A percentile compares a stretch with the other conserved stretches of the same genome.
These are phyloP conservation scores for Novumbra hubbsi DNA, from an alignment of 2,797 vertebrate species.

Conservation along the genomic window DNA sequence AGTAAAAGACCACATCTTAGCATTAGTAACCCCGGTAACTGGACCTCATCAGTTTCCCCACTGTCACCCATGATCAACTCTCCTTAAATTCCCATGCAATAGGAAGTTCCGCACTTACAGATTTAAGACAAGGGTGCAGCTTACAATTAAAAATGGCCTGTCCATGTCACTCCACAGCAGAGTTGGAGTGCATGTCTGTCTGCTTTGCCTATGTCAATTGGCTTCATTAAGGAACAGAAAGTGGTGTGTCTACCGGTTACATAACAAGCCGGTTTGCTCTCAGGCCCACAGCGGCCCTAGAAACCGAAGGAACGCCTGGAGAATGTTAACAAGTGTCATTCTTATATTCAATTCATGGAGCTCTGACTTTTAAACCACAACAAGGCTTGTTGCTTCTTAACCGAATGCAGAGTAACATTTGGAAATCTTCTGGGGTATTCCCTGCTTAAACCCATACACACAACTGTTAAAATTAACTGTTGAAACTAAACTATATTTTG, in stretches of 20 bases:
- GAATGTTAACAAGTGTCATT: background rate
- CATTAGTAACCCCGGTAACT: too few species aligned
- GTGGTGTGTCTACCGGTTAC: background rate
- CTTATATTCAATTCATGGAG: background rate
- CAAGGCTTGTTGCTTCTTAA: background rate
- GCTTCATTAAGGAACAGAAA: background rate
- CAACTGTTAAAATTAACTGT: too few species aligned
- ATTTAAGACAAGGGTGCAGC: background rate
- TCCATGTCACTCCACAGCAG: background rate
- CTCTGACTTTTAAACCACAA: background rate
- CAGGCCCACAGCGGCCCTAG: background rate
- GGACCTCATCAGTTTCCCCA: too few species aligned
- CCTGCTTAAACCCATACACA: background rate
- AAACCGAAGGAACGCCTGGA: background rate
- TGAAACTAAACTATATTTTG: too few species aligned
- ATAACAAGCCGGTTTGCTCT: background rate
- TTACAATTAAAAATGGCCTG: background rate
- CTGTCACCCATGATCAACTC: too few species aligned
- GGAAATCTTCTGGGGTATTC: background rate
- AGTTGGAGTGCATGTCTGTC: background rate
- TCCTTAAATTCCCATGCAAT: too few species aligned
- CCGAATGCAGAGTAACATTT: background rate
- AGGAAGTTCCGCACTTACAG: background rate
- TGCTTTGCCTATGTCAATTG: background rate
- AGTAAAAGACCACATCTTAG: too few species aligned